Percentiles rank a stretch among this genome's conserved stretches.
Conservation (phyloP, 2,797 vertebrate species). For the Holocentrus rufus region DNA sequence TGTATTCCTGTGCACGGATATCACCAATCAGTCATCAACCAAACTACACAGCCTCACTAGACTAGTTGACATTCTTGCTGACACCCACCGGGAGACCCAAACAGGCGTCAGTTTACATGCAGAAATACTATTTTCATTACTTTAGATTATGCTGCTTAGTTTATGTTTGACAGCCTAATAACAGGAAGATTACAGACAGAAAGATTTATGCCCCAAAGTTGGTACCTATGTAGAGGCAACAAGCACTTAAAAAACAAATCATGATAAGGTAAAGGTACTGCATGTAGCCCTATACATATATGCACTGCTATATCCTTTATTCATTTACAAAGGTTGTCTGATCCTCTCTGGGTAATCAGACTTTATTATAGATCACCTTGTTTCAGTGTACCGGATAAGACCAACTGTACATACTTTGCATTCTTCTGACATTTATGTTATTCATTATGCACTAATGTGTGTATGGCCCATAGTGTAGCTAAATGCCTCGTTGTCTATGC, state of each 20-base stretch:
- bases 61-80: too few relatives aligned
- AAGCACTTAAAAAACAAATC: not conserved
- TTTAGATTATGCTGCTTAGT: too few relatives aligned
- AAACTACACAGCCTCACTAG: too few relatives aligned
- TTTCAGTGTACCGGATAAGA: not conserved
- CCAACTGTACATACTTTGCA: not conserved
- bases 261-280: not conserved
- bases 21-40: too few relatives aligned
- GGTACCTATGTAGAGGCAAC: not conserved
- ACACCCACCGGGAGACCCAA: too few relatives aligned
- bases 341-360: not conserved
- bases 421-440: not conserved
- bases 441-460: not conserved
- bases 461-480: not conserved
- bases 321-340: constrained; percentile 3
- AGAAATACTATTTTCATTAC: too few relatives aligned
- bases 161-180: not conserved
- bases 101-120: too few relatives aligned
- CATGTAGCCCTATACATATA: not conserved
- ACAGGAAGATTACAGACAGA: not conserved
- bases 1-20: too few relatives aligned
- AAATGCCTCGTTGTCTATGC: not conserved
- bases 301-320: not conserved
- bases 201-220: constrained; percentile 1
- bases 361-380: too few relatives aligned